A percentile compares a stretch with the other conserved stretches of the same genome.
Evolutionary conservation across 2,888 invertebrate species (phyloP).

Genomic region (Leptarthrus brevirostris): DNA sequence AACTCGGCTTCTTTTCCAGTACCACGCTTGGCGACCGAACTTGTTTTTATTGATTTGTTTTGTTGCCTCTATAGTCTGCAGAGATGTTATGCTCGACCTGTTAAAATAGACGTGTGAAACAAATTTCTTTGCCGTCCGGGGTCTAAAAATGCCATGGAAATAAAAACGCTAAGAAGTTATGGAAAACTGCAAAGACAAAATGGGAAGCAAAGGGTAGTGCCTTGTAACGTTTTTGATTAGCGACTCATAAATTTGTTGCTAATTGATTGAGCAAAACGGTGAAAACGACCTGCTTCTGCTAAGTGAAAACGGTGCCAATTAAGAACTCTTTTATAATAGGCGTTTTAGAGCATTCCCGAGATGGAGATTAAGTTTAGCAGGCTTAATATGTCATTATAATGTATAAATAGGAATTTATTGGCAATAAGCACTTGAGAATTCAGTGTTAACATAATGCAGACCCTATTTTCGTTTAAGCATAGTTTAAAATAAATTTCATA

Average conservation of each 20-base stretch:
- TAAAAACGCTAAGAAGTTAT: background rate
- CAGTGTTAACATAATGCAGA: no score
- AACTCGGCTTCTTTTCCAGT: background rate
- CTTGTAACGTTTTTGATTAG: slow-evolving; percentile 40
- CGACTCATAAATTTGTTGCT: slow-evolving; percentile 50
- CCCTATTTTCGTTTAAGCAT: no score
- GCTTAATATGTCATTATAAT: no score
- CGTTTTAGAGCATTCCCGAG: no score
- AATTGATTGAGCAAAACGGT: slow-evolving; percentile 36
- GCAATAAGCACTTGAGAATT: no score
- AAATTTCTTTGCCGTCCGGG: slow-evolving; percentile 22
- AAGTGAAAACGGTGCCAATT: background rate
- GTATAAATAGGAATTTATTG: no score
- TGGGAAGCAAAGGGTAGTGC: slow-evolving; percentile 14
- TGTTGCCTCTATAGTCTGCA: background rate
- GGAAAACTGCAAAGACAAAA: slow-evolving; percentile 20
- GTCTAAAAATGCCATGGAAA: slow-evolving; percentile 3
- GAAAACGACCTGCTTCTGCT: slow-evolving; percentile 3
- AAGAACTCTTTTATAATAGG: background rate
- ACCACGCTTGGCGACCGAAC: background rate
- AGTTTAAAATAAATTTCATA: no score
- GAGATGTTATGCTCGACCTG: background rate
- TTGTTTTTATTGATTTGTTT: slow-evolving; percentile 22
- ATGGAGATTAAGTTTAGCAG: no score
- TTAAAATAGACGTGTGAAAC: slow-evolving; percentile 48